A percentile compares a stretch with the other conserved stretches of the same genome.
phyloP scores from a whole-genome alignment of 2,888 invertebrate genomes.

The Euclidia mi region DNA sequence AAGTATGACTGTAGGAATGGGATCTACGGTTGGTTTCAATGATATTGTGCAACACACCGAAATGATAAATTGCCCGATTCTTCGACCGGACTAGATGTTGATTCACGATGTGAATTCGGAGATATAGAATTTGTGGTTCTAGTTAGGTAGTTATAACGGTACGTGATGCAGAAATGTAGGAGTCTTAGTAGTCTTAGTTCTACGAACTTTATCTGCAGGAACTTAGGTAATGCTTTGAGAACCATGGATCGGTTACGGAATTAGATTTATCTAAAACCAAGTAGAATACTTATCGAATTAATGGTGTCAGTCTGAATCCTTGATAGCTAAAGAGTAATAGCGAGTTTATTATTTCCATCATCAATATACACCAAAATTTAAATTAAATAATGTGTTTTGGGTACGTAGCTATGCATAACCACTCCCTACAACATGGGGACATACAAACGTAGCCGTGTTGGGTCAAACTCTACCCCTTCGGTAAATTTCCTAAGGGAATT shows the following conservation, averaged over 20 bases:
- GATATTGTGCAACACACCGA: slow-evolving; percentile 60
- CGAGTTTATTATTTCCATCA: too few species aligned
- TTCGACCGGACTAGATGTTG: slow-evolving; percentile 7
- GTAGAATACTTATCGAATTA: too few species aligned
- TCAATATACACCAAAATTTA: too few species aligned
- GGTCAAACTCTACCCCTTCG: slow-evolving; percentile 1
- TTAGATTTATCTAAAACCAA: too few species aligned
- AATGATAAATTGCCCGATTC: slow-evolving; percentile 58
- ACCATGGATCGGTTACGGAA: neutral
- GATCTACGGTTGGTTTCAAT: slow-evolving; percentile 56
- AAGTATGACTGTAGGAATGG: slow-evolving; percentile 50
- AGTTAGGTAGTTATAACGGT: slow-evolving; percentile 4
- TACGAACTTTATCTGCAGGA: slow-evolving; percentile 11
- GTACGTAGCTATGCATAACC: neutral
- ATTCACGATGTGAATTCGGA: slow-evolving; percentile 1
- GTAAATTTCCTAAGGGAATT: slow-evolving; percentile 6
- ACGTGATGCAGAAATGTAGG: slow-evolving; percentile 5
- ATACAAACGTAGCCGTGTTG: neutral
- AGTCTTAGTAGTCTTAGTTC: slow-evolving; percentile 10
- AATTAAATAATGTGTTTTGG: too few species aligned
- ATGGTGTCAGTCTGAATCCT: too few species aligned
- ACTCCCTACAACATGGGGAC: neutral
- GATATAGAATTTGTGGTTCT: slow-evolving; percentile 4
- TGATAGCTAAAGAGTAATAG: too few species aligned
- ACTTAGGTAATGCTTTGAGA: neutral